These are phyloP conservation scores for Flexamia atlantica DNA, from an alignment of 2,888 invertebrate species.

Conservation along the genomic window DNA sequence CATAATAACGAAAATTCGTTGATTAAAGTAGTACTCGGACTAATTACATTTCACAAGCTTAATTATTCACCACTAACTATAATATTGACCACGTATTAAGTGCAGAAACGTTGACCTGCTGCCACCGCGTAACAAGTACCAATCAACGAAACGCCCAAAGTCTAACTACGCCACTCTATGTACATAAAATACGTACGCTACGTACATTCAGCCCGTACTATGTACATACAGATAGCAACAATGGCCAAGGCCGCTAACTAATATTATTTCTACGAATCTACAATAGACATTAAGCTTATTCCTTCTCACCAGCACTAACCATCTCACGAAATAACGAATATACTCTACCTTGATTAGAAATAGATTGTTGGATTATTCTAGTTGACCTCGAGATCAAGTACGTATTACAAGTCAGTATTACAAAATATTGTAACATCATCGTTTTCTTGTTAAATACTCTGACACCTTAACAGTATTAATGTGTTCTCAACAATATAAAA, in stretches of 20 bases:
- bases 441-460: conserved; percentile 23
- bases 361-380: conserved; percentile 4
- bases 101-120: not conserved
- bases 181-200: conserved; percentile 7
- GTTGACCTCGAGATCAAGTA: not conserved
- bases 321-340: not conserved
- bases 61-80: no score
- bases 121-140: not conserved
- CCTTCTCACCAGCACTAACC: conserved; percentile 16
- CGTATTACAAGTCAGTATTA: not conserved
- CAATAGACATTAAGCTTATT: conserved; percentile 46
- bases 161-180: conserved; percentile 2
- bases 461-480: not conserved
- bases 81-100: no score
- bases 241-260: conserved; percentile 17
- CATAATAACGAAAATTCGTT: no score
- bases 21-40: no score
- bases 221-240: conserved; percentile 28
- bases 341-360: conserved; percentile 30
- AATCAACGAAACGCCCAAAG: not conserved
- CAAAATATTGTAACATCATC: conserved; percentile 29
- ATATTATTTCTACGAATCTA: conserved; percentile 42
- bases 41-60: no score
- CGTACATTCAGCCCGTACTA: conserved; percentile 45
- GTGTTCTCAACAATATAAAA: not conserved